Evolutionary conservation across 2,888 invertebrate genomes (phyloP).

Genomic region (Eilema depressum): DNA sequence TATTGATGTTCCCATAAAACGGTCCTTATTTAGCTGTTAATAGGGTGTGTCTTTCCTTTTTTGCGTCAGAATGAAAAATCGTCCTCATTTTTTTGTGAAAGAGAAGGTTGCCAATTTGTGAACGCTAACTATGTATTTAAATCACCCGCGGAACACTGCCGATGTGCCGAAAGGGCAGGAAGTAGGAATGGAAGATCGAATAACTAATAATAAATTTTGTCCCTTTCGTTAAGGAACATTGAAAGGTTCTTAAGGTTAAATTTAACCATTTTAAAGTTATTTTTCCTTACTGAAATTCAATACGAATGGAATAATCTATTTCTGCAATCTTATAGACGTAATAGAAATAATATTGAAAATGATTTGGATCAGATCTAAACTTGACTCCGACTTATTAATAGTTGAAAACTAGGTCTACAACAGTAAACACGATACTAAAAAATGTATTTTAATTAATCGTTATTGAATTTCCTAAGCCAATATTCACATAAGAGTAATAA

Average conservation of each 20-base stretch:
- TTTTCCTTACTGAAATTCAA: constrained; percentile 16
- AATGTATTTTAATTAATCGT: background rate
- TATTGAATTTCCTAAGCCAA: constrained; percentile 1
- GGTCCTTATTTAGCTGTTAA: constrained; percentile 36
- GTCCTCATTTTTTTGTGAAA: constrained; percentile 49
- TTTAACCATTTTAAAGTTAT: constrained; percentile 33
- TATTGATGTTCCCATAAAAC: constrained; percentile 47
- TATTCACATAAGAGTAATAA: constrained; percentile 4
- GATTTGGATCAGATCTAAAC: constrained; percentile 28
- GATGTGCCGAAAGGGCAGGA: constrained; percentile 40
- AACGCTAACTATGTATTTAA: constrained; percentile 50
- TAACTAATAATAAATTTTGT: constrained; percentile 38
- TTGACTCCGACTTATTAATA: constrained; percentile 15
- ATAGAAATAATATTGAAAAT: constrained; percentile 24
- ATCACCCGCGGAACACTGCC: constrained; percentile 45
- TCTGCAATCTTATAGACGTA: constrained; percentile 16
- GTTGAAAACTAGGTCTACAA: background rate
- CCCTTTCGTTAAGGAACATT: constrained; percentile 28
- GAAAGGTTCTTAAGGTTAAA: constrained; percentile 18
- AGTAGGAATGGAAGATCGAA: constrained; percentile 37
- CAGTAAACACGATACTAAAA: constrained; percentile 7
- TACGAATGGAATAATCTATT: constrained; percentile 28
- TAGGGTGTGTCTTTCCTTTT: constrained; percentile 46
- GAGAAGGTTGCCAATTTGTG: constrained; percentile 57
- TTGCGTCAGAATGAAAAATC: constrained; percentile 52